phyloP scores from a whole-genome alignment of 2,113 vertebrate species.

The Pedetes capensis region DNA sequence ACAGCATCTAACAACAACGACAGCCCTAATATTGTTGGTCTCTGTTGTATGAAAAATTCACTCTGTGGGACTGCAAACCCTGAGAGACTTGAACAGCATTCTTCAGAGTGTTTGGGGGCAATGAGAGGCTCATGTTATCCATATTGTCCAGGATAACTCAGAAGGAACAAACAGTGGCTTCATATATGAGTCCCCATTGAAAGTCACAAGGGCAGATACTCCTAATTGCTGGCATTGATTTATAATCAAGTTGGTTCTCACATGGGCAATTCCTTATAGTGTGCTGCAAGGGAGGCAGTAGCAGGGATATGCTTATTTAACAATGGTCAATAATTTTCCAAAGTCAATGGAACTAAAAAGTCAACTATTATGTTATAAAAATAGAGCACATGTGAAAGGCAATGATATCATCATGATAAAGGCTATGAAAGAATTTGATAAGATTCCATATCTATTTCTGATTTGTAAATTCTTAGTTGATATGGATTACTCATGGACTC shows the following conservation, averaged over 20 bases:
- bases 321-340: slow-evolving; percentile 36
- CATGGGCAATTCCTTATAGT: background rate
- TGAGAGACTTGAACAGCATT: background rate
- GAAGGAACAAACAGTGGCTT: background rate
- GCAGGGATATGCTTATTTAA: slow-evolving; percentile 23
- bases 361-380: slow-evolving; percentile 4
- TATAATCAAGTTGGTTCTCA: slow-evolving; percentile 45
- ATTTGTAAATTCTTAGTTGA: slow-evolving; percentile 30
- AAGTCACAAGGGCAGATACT: background rate
- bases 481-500: background rate
- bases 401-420: background rate
- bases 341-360: slow-evolving; percentile 19
- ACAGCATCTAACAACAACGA: too few species aligned
- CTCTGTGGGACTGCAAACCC: background rate
- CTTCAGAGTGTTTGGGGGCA: background rate
- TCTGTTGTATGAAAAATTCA: background rate
- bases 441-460: slow-evolving; percentile 23
- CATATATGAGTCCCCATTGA: background rate
- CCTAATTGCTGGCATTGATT: slow-evolving; percentile 40
- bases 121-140: background rate
- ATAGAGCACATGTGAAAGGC: background rate
- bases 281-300: background rate
- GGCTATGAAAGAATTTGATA: background rate
- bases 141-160: background rate
- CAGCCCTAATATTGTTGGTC: background rate